Conservation (phyloP, 2,888 invertebrate genomes). For the Plagodis pulveraria region DNA sequence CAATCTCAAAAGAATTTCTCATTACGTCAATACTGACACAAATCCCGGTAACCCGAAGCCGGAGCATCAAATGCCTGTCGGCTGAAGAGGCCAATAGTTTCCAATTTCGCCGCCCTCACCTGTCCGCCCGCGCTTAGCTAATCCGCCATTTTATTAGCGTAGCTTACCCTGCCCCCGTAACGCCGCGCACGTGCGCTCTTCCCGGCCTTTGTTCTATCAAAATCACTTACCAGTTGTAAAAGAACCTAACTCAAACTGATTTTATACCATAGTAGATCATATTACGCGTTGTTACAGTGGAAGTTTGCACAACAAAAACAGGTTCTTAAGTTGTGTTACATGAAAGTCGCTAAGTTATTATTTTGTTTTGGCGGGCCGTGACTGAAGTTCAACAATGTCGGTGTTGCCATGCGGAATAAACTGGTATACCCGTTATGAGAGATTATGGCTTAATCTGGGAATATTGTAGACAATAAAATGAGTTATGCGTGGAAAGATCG, state of each 20-base stretch:
- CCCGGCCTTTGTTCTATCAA: conserved; percentile 76
- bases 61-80: conserved; percentile 54
- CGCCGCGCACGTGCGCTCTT: conserved; percentile 75
- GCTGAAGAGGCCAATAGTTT: conserved; percentile 78
- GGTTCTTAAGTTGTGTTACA: not conserved
- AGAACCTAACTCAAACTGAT: conserved; percentile 33
- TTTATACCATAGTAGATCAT: conserved; percentile 41
- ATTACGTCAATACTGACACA: conserved; percentile 56
- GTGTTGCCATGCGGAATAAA: conserved; percentile 84
- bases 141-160: conserved; percentile 81
- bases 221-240: conserved; percentile 48
- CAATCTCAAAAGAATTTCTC: conserved; percentile 44
- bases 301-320: conserved; percentile 30
- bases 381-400: conserved; percentile 78
- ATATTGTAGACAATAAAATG: conserved; percentile 84
- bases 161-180: conserved; percentile 54
- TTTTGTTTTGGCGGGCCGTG: conserved; percentile 81
- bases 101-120: conserved; percentile 79
- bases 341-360: conserved; percentile 69
- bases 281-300: conserved; percentile 17
- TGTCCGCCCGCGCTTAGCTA: conserved; percentile 63
- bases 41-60: conserved; percentile 64
- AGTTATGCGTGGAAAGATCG: conserved; percentile 59
- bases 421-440: conserved; percentile 82
- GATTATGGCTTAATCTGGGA: conserved; percentile 83